Evolutionary conservation across 1,140 invertebrate genomes (phyloP).

Genomic region (Leptoteleia sp.): DNA sequence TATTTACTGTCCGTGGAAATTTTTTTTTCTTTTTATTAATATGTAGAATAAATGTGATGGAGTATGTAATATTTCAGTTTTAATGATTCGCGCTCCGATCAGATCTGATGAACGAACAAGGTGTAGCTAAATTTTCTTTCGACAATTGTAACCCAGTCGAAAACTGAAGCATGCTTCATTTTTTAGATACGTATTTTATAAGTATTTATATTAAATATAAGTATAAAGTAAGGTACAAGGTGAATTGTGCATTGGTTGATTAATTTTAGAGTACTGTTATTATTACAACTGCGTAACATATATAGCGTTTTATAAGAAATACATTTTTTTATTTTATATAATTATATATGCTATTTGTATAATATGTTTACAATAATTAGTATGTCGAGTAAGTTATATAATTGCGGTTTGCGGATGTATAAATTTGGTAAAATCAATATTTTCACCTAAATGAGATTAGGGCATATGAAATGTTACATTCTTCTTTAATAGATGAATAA

Average conservation of each 20-base stretch:
- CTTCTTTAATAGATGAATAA: too few species aligned
- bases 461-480: too few species aligned
- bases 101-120: slow-evolving; percentile 3
- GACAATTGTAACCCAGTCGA: not conserved
- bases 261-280: not conserved
- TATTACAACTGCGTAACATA: too few species aligned
- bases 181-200: slow-evolving; percentile 12
- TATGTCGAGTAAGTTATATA: too few species aligned
- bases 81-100: not conserved
- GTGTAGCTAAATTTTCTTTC: not conserved
- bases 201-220: slow-evolving; percentile 11
- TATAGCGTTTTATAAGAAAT: too few species aligned
- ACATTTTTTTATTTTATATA: too few species aligned
- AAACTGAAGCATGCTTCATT: not conserved
- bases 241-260: not conserved
- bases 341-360: too few species aligned
- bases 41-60: not conserved
- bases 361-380: too few species aligned
- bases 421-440: too few species aligned
- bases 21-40: slow-evolving; percentile 13
- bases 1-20: slow-evolving; percentile 7
- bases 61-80: not conserved
- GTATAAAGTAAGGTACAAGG: not conserved
- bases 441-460: too few species aligned
- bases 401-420: too few species aligned